Conservation (phyloP, 1,140 invertebrate genomes). For the Drosophila ohnishii region DNA sequence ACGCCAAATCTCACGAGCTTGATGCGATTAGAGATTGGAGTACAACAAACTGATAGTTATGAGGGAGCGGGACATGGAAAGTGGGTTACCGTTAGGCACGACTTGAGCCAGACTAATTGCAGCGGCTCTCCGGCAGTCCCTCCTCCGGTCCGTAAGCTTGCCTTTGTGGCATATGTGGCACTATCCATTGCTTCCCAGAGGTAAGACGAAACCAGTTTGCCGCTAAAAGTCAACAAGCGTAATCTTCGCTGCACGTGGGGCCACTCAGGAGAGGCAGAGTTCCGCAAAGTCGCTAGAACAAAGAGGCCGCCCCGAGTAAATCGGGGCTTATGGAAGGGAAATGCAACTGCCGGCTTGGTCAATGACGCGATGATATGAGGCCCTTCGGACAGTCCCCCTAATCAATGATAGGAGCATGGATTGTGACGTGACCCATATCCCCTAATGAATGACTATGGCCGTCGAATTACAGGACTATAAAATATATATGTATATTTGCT, state of each 20-base stretch:
- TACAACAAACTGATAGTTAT: slow-evolving; percentile 46
- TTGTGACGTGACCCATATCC: slow-evolving; percentile 1
- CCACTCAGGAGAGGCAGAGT: slow-evolving; percentile 15
- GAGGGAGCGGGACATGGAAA: slow-evolving; percentile 30
- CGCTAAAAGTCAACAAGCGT: slow-evolving; percentile 41
- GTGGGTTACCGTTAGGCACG: slow-evolving; percentile 74
- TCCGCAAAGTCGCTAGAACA: slow-evolving; percentile 29
- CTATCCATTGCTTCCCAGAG: slow-evolving; percentile 5
- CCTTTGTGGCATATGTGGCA: slow-evolving; percentile 53
- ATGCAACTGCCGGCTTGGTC: slow-evolving; percentile 11
- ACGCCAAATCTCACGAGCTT: slow-evolving; percentile 67
- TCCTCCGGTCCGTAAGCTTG: not conserved
- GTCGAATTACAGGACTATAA: slow-evolving; percentile 35
- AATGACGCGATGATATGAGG: slow-evolving; percentile 7
- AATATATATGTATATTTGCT: slow-evolving; percentile 30
- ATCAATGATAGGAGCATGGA: not conserved
- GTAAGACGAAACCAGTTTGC: slow-evolving; percentile 62
- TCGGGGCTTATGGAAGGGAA: slow-evolving; percentile 21
- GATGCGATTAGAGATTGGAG: slow-evolving; percentile 60
- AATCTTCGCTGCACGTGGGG: slow-evolving; percentile 57
- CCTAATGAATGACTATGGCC: slow-evolving; percentile 18
- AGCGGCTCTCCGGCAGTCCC: slow-evolving; percentile 24
- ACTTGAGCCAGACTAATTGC: slow-evolving; percentile 79
- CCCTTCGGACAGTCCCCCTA: not conserved
- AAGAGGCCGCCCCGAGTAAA: slow-evolving; percentile 36